phyloP scores from a whole-genome alignment of 2,888 invertebrate genomes.

The Drosophila rubida region DNA sequence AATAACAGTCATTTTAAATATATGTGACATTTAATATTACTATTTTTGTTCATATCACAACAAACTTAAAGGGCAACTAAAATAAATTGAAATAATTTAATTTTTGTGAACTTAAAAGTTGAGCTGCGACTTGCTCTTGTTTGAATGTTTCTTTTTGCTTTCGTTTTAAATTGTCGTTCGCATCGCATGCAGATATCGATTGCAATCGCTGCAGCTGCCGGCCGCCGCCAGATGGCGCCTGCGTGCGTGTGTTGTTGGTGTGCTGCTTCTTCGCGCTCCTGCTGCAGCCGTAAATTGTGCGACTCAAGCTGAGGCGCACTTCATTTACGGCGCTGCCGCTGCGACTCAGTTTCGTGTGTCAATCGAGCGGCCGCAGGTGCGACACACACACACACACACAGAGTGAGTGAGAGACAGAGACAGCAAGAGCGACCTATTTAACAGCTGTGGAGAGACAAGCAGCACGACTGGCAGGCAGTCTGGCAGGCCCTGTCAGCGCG shows the following conservation, averaged over 20 bases:
- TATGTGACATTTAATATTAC: no score
- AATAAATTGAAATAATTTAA: no score
- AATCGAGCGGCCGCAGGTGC: slow-evolving; percentile 10
- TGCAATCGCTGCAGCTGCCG: slow-evolving; percentile 19
- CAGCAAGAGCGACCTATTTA: slow-evolving; percentile 34
- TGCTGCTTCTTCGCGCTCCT: neutral
- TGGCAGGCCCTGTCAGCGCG: neutral
- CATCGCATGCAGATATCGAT: slow-evolving; percentile 33
- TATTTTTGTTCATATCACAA: no score
- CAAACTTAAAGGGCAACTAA: no score
- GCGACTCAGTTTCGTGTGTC: slow-evolving; percentile 7
- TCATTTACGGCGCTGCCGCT: slow-evolving; percentile 22
- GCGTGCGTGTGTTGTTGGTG: slow-evolving; percentile 28
- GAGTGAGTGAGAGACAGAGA: neutral
- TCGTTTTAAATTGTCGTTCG: no score
- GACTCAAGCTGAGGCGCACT: slow-evolving; percentile 34
- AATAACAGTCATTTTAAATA: no score
- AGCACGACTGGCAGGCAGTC: neutral
- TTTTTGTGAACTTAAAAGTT: no score
- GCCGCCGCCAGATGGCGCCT: slow-evolving; percentile 43
- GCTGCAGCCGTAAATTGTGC: slow-evolving; percentile 29
- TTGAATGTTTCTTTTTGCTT: no score
- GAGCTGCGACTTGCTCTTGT: no score
- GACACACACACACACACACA: neutral
- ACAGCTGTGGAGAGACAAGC: slow-evolving; percentile 7